Base-by-base conservation (phyloP, 2,113 vertebrate genomes). In the Paraplagusia blochii region DNA sequence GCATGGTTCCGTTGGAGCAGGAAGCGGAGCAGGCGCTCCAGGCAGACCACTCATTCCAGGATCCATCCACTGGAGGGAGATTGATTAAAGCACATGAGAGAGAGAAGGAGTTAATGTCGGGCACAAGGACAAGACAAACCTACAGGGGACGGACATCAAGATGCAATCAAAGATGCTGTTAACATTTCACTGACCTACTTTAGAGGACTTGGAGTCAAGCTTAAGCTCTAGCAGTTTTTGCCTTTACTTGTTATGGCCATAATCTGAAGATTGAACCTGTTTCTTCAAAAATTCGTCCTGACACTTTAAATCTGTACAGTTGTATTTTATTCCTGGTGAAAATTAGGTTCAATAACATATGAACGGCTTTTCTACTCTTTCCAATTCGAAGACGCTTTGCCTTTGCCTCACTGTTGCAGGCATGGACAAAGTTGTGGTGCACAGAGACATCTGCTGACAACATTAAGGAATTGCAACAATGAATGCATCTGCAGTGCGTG, bases 41-140 rank as follows among this genome's bases (percentile, higher is more conserved):
- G 58, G 90, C 90, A 2, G 97, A 95, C 97, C 97, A 99, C 1
- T 98, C 95, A 0, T 95, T 98, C 97, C 97, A 99, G 81, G 90
- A 93, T 64, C 95, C 97, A 0, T 99, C 96, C 90, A 99, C 97
- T 99, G 90, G 90, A 87, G 87, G 90, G 88, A 81, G 9, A 74
- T 74, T 87, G 64, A 88, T 59, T 69, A 55, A 14, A 47, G 48
- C 33, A 35, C 18, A 67, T 1, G 1, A 0, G 3, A 8, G 3
- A 8, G 5, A 12, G 8, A 53, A 12, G 9, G 15, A 42, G 52
- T 71, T 59, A 57, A 0, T 58, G 11, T 3, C 5, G 35, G 11
- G 35, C 1, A 18, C 33, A 11, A 66, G 45, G 54, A 63, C 44
- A 16, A 52, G 18, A 53, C 10, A 15, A 29, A 44, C 11, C 39